Conservation (phyloP, 2,797 vertebrate genomes). For the Tapera naevia region DNA sequence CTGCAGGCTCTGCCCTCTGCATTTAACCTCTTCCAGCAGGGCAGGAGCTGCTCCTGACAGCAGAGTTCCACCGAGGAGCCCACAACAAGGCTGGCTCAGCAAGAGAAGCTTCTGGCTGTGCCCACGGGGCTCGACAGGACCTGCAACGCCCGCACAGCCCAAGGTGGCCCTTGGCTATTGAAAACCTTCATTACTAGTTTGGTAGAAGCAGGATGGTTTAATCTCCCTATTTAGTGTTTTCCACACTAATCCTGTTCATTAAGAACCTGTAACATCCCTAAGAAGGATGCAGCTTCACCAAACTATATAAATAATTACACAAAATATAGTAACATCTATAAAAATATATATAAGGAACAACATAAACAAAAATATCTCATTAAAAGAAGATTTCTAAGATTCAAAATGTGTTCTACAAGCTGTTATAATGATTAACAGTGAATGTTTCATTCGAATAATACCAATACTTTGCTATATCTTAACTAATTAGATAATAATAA, state of each 20-base stretch:
- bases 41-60: neutral
- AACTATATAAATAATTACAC: neutral
- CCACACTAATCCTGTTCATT: neutral
- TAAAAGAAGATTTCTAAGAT: neutral
- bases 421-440: neutral
- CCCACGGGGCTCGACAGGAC: neutral
- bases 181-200: neutral
- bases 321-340: neutral
- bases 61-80: neutral
- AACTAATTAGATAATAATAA: neutral
- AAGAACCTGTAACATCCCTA: neutral
- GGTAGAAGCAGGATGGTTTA: neutral
- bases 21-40: neutral
- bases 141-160: neutral
- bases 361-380: neutral
- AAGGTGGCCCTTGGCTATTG: neutral
- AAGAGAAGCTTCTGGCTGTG: neutral
- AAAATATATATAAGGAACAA: neutral
- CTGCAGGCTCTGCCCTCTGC: neutral
- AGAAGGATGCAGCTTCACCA: neutral
- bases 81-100: neutral
- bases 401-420: neutral
- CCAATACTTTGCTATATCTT: neutral
- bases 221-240: neutral
- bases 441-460: neutral